phyloP scores from a whole-genome alignment of 2,888 invertebrate species.

The Opisthograptis luteolata region DNA sequence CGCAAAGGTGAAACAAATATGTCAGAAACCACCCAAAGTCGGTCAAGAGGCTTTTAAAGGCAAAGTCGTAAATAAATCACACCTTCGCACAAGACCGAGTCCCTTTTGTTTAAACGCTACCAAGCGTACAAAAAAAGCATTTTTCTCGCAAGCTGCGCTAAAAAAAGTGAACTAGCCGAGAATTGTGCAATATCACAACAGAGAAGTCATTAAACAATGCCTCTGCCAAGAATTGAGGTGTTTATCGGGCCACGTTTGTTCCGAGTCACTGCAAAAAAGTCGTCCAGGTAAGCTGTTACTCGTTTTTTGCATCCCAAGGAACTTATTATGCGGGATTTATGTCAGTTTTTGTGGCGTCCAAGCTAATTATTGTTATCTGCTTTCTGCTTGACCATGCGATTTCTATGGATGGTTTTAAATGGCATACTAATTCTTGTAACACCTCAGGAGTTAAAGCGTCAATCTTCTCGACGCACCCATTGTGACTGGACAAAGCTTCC shows the following conservation, averaged over 20 bases:
- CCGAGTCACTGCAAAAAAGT: conserved; percentile 73
- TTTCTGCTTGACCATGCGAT: conserved; percentile 78
- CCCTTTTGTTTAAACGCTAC: conserved; percentile 83
- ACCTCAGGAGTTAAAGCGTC: conserved; percentile 77
- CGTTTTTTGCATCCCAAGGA: conserved; percentile 68
- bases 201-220: conserved; percentile 82
- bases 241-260: conserved; percentile 73
- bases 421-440: conserved; percentile 82
- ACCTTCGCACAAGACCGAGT: conserved; percentile 74
- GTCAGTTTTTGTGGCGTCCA: conserved; percentile 80
- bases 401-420: conserved; percentile 78
- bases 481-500: conserved; percentile 76
- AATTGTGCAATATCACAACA: conserved; percentile 84
- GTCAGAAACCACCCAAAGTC: conserved; percentile 69
- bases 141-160: conserved; percentile 67
- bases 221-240: conserved; percentile 82
- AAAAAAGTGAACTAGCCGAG: conserved; percentile 68
- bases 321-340: conserved; percentile 84
- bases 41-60: conserved; percentile 72
- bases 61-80: conserved; percentile 82
- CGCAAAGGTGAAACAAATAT: conserved; percentile 51
- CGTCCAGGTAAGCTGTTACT: conserved; percentile 73
- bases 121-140: conserved; percentile 76
- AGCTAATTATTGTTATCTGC: conserved; percentile 83
- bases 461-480: conserved; percentile 64